Conservation (phyloP, 1,140 invertebrate genomes). For the Drosophila lacertosa region DNA sequence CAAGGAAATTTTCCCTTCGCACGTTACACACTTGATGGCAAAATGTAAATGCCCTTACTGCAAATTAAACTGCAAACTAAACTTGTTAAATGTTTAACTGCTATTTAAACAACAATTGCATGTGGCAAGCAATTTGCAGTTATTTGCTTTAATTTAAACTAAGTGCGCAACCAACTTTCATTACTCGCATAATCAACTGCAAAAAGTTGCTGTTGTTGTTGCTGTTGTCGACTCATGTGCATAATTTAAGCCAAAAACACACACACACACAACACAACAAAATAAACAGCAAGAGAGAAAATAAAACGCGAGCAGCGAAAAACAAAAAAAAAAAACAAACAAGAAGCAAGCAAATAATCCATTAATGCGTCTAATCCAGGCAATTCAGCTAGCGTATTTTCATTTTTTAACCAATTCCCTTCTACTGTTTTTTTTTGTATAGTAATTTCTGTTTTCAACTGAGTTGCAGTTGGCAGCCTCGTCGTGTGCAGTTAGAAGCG, state of each 20-base stretch:
- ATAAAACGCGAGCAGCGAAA: constrained; percentile 3
- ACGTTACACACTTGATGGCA: too few relatives aligned
- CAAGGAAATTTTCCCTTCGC: too few relatives aligned
- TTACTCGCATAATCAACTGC: constrained; percentile 27
- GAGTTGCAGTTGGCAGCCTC: background rate
- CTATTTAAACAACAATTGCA: constrained; percentile 14
- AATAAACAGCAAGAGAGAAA: constrained; percentile 3
- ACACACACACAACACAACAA: constrained; percentile 3
- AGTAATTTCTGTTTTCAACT: constrained; percentile 9
- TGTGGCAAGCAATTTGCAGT: constrained; percentile 18
- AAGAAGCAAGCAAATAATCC: constrained; percentile 56
- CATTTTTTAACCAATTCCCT: constrained; percentile 24
- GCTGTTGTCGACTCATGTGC: constrained; percentile 24
- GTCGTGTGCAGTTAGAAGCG: constrained; percentile 10
- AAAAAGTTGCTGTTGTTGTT: background rate
- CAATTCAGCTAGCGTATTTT: constrained; percentile 25
- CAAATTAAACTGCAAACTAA: background rate
- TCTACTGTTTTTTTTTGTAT: background rate
- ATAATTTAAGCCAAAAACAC: constrained; percentile 48
- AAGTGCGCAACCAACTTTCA: constrained; percentile 19
- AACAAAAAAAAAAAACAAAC: constrained; percentile 19
- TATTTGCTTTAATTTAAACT: constrained; percentile 27
- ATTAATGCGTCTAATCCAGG: constrained; percentile 67
- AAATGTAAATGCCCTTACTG: background rate
- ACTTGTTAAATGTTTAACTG: constrained; percentile 5